phyloP scores from a whole-genome alignment of 2,113 vertebrate genomes.

The Geococcyx californianus region DNA sequence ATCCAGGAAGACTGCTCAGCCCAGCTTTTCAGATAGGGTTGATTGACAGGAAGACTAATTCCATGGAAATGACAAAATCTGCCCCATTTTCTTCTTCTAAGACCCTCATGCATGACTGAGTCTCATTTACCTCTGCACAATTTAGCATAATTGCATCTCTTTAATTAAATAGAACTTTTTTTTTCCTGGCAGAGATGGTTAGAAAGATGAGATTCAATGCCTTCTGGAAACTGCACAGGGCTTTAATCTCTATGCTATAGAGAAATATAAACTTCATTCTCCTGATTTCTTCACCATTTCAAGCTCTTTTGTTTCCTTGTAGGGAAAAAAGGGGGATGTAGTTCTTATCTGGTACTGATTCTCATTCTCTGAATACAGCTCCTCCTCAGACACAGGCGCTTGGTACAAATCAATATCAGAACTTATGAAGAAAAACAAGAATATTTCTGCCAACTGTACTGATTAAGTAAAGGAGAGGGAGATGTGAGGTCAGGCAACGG shows the following conservation, averaged over 20 bases:
- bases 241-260: neutral
- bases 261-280: neutral
- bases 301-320: neutral
- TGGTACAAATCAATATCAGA: neutral
- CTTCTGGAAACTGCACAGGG: neutral
- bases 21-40: constrained; percentile 2
- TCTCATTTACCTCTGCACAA: constrained; percentile 34
- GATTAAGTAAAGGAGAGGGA: neutral
- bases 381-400: neutral
- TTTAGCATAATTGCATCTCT: constrained; percentile 23
- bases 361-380: neutral
- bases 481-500: neutral
- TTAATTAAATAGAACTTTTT: neutral
- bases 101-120: constrained; percentile 27
- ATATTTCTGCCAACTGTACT: neutral
- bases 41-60: constrained; percentile 31
- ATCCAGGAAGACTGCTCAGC: neutral
- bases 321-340: neutral
- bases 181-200: neutral
- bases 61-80: constrained; percentile 10
- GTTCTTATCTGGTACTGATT: neutral
- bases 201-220: neutral
- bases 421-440: neutral
- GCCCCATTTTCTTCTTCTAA: constrained; percentile 1
- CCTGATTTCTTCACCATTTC: neutral